phyloP scores from a whole-genome alignment of 1,140 invertebrate species.

The Caenorhabditis brenneri region DNA sequence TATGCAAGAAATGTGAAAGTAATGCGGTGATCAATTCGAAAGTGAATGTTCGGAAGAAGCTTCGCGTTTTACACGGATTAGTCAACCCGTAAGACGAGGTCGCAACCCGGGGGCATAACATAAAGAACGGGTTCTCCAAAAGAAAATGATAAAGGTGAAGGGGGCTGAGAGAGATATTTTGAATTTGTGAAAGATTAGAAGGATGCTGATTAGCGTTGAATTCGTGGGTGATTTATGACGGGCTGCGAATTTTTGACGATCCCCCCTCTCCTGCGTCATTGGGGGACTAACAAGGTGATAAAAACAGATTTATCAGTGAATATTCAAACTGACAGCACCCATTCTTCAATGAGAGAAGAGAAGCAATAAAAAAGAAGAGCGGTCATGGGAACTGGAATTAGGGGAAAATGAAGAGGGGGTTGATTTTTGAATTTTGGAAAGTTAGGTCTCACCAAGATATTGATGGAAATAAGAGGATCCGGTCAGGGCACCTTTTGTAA shows the following conservation, averaged over 20 bases:
- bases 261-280: too few relatives aligned
- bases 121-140: neutral
- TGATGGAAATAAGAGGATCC: too few relatives aligned
- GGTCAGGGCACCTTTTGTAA: neutral
- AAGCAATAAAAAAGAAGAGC: neutral
- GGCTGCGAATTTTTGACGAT: too few relatives aligned
- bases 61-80: neutral
- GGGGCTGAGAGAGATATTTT: neutral
- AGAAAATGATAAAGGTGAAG: constrained; percentile 16
- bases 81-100: neutral
- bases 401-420: neutral
- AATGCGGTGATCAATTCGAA: too few relatives aligned
- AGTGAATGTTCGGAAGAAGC: neutral
- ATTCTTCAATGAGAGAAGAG: too few relatives aligned
- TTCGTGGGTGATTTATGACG: constrained; percentile 7
- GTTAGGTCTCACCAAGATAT: too few relatives aligned
- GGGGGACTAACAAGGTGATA: too few relatives aligned
- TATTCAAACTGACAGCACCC: constrained; percentile 1
- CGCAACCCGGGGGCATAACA: neutral
- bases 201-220: constrained; percentile 33
- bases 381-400: constrained; percentile 22
- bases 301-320: constrained; percentile 43
- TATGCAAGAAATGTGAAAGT: too few relatives aligned
- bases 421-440: too few relatives aligned
- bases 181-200: neutral